Evolutionary conservation across 2,113 vertebrate genomes (phyloP), one percentile per base, ranked within the genome.

Genomic region (Bettongia penicillata): DNA sequence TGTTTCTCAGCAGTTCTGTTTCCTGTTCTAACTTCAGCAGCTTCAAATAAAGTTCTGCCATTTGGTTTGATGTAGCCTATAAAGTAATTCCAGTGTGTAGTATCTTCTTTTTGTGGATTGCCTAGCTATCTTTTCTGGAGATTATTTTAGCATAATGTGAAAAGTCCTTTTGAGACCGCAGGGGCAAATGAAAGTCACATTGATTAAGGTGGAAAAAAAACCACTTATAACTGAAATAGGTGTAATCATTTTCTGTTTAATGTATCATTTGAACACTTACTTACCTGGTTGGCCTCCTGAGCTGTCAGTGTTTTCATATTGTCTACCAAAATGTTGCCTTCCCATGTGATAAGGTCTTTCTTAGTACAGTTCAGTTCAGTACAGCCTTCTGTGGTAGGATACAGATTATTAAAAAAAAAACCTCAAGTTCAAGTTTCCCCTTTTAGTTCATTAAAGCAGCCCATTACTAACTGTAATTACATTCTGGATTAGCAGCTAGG

Each of bases 261-360:
- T 52, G 26, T 77, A 43, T 53, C 91, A 53, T n/a, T 3, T 53
- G 22, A n/a, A 50, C 43, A 23, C n/a, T 48, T 49, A 95, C 97
- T 95, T 49, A 98, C 98, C 97, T 98, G 95, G n/a, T 57, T 53
- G 50, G 2, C 16, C 2, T 91, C 89, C 47, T 51, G 93, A 91
- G 95, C 14, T 3, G 48, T 1, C n/a, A 95, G 55, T 37, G 77
- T 94, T 57, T 96, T 97, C 91, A 95, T 94, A 68, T 97, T 98
- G 94, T 99, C 99, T 3, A 99, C 98, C 96, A 99, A 95, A 89
- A 99, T 96, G 95, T 98, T 97, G 51, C 98, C 99, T 48, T 99
- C 98, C 11, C 96, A 53, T 47, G 99, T 99, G 98, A 98, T 97
- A 97, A 98, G 93, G 50, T 96, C 97, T 52, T 98, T 97, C 53